Conservation (phyloP, 2,113 vertebrate genomes). For the Perca flavescens region DNA sequence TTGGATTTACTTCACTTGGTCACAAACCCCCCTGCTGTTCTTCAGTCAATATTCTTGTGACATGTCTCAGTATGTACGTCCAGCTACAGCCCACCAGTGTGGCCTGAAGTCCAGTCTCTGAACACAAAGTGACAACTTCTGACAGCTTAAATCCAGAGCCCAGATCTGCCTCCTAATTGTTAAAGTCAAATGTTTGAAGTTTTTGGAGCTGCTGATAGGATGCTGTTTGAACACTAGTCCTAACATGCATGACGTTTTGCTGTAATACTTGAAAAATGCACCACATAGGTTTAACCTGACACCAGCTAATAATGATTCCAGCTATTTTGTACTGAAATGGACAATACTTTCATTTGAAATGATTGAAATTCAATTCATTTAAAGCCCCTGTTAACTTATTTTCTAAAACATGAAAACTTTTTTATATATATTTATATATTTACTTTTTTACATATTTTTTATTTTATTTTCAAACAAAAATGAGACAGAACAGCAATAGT, state of each 20-base stretch:
- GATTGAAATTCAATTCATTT: neutral
- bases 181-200: conserved; percentile 41
- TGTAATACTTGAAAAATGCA: neutral
- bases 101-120: conserved; percentile 23
- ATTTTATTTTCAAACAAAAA: too few relatives aligned
- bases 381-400: neutral
- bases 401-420: neutral
- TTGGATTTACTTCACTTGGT: conserved; percentile 67
- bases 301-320: neutral
- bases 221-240: conserved; percentile 26
- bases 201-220: conserved; percentile 6
- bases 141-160: conserved; percentile 37
- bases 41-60: conserved; percentile 62
- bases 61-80: conserved; percentile 49
- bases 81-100: conserved; percentile 28
- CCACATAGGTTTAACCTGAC: neutral
- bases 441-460: too few relatives aligned
- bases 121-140: conserved; percentile 55
- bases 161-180: conserved; percentile 44
- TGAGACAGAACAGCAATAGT: too few relatives aligned
- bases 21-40: conserved; percentile 49
- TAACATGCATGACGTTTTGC: neutral
- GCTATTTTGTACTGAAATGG: neutral
- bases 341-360: neutral
- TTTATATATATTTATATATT: too few relatives aligned